Evolutionary conservation across 23 tunicate genomes (phyloP), one percentile per base, ranked within the genome.

Genomic region (Halocynthia roretzi): DNA sequence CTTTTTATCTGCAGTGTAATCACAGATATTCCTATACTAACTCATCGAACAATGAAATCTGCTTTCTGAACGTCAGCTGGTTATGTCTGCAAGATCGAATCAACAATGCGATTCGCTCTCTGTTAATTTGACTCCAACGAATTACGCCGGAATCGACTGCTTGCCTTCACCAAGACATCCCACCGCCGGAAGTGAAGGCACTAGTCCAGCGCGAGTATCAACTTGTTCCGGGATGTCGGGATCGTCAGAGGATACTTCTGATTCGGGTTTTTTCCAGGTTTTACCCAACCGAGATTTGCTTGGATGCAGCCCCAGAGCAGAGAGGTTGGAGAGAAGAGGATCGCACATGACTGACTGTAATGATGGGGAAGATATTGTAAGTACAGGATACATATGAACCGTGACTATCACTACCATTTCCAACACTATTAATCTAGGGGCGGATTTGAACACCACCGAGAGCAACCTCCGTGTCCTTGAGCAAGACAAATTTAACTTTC

Each of bases 361-460:
- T 12, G 78, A 74, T 48, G 78, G 7, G 8, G 78, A 74, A 74
- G 78, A 74, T 74, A 74, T 74, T 50, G 78, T 74, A 54, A 74
- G 78, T 74, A 49, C n/a, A 71, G 2, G 63, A 58, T 58, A 14
- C 4, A 15, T 14, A n/a, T 58, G 63, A 15, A 58, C 17, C 17
- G 17, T 58, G 15, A 58, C 17, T 14, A 15, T 58, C n/a, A 58
- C 4, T 58, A 4, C 17, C 4, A 31, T 31, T 31, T 31, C 44
- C 44, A n/a, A n/a, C n/a, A n/a, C n/a, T n/a, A n/a, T 56, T 10
- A 56, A 56, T 56, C 62, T 10, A 12, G 62, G 62, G 10, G 62
- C 12, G 10, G 62, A 56, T 56, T 10, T 56, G 62, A 56, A 10
- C 10, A 56, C n/a, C n/a, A n/a, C n/a, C n/a, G n/a, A n/a, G n/a